Evolutionary conservation across 2,797 vertebrate species (phyloP).

Genomic region (Mareca penelope): DNA sequence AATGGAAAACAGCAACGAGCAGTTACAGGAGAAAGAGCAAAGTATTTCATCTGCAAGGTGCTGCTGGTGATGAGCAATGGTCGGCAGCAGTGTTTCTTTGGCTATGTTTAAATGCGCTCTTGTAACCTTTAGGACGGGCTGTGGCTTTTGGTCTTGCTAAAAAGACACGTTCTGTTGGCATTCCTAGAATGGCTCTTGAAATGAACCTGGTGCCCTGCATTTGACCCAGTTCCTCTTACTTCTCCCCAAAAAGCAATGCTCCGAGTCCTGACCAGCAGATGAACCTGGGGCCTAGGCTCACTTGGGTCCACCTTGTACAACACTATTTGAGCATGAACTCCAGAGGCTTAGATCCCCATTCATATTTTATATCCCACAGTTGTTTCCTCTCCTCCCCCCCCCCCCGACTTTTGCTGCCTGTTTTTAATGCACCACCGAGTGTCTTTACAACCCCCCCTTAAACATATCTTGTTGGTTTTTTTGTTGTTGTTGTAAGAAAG

Average conservation of each 20-base stretch:
- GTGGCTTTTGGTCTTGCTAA: not conserved
- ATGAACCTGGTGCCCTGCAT: not conserved
- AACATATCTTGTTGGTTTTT: not conserved
- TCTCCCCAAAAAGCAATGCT: not conserved
- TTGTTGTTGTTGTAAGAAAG: not conserved
- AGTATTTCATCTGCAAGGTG: not conserved
- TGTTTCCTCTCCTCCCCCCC: not conserved
- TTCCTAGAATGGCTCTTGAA: not conserved
- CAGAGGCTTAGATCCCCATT: slow-evolving; percentile 5
- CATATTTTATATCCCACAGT: slow-evolving; percentile 51
- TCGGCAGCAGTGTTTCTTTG: not conserved
- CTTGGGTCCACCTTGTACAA: not conserved
- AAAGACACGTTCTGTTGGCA: not conserved
- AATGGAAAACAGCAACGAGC: not conserved
- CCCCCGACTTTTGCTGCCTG: not conserved
- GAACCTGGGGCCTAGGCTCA: not conserved
- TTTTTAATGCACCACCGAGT: not conserved
- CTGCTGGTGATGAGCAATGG: not conserved
- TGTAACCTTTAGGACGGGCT: not conserved
- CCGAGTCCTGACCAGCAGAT: not conserved
- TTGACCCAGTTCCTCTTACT: not conserved
- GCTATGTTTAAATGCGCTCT: not conserved
- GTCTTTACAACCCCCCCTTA: not conserved
- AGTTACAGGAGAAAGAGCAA: not conserved
- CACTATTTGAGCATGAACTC: not conserved